A percentile compares a stretch with the other conserved stretches of the same genome.
Evolutionary conservation across 2,888 invertebrate species (phyloP).

Genomic region (Oxycera nigricornis): DNA sequence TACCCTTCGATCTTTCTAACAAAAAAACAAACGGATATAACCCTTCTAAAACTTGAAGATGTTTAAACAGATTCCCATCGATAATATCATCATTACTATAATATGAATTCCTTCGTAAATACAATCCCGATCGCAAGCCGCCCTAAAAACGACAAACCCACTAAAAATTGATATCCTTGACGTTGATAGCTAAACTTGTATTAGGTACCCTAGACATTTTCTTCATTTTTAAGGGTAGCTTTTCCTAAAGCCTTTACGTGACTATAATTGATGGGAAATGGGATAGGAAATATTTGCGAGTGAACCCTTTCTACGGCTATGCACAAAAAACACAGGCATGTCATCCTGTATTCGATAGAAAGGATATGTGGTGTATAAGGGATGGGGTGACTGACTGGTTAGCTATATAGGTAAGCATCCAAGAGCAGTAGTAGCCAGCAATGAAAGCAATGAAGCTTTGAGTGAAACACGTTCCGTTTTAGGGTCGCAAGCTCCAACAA

Average conservation of each 20-base stretch:
- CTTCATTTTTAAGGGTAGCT: slow-evolving; percentile 28
- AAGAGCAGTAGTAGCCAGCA: background rate
- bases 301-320: slow-evolving; percentile 25
- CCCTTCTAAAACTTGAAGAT: too few species aligned
- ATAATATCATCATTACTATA: too few species aligned
- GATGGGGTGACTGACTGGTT: background rate
- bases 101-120: too few species aligned
- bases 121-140: too few species aligned
- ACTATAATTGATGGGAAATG: slow-evolving; percentile 28
- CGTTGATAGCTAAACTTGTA: slow-evolving; percentile 9
- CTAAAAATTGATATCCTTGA: slow-evolving; percentile 33
- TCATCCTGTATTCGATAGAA: too few species aligned
- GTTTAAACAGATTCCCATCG: too few species aligned
- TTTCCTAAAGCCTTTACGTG: slow-evolving; percentile 31
- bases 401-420: background rate
- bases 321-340: too few species aligned
- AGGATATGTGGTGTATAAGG: too few species aligned
- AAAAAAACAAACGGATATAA: too few species aligned
- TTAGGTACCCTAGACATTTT: background rate
- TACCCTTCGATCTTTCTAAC: too few species aligned
- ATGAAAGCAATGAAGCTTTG: background rate
- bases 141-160: too few species aligned
- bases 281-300: slow-evolving; percentile 19
- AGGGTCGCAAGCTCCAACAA: background rate
- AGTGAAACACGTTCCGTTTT: background rate